A percentile compares a stretch with the other conserved stretches of the same genome.
These are phyloP conservation scores for Acestrorhynchus altus DNA, from an alignment of 2,797 vertebrate genomes.

Conservation along the genomic window DNA sequence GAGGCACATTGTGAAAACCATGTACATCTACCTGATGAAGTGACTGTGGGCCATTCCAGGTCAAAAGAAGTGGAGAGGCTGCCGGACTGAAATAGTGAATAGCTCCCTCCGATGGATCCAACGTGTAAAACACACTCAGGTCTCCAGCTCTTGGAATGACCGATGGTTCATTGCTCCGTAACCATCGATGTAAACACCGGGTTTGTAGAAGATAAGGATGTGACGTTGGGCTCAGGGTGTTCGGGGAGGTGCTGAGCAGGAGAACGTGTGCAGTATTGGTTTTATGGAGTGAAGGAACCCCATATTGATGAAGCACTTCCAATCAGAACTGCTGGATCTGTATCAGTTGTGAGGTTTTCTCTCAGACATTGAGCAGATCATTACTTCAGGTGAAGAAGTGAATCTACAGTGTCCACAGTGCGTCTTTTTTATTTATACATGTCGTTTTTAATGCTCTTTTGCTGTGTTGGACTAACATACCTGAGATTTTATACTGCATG, in stretches of 20 bases:
- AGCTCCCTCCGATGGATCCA: slow-evolving; percentile 13
- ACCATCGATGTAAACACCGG: background rate
- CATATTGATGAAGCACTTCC: background rate
- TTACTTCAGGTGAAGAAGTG: background rate
- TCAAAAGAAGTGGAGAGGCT: no score
- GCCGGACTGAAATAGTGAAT: no score
- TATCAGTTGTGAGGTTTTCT: background rate
- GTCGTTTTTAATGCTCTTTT: background rate
- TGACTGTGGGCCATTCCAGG: no score
- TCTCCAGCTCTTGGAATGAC: no score
- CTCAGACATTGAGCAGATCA: background rate
- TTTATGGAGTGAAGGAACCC: background rate
- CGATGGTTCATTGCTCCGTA: no score
- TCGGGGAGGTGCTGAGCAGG: background rate
- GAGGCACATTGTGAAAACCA: slow-evolving; percentile 88
- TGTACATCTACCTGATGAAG: slow-evolving; percentile 90
- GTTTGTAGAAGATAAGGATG: background rate
- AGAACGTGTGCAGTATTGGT: background rate
- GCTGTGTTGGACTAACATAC: slow-evolving; percentile 4
- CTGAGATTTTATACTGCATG: slow-evolving; percentile 16
- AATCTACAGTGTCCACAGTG: no score
- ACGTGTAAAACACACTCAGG: background rate
- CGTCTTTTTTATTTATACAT: slow-evolving; percentile 1
- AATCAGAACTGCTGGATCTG: background rate
- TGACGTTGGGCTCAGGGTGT: background rate